Evolutionary conservation across 2,797 vertebrate species (phyloP), one percentile per base, ranked within the genome.

Genomic region (Aldrovandia affinis): DNA sequence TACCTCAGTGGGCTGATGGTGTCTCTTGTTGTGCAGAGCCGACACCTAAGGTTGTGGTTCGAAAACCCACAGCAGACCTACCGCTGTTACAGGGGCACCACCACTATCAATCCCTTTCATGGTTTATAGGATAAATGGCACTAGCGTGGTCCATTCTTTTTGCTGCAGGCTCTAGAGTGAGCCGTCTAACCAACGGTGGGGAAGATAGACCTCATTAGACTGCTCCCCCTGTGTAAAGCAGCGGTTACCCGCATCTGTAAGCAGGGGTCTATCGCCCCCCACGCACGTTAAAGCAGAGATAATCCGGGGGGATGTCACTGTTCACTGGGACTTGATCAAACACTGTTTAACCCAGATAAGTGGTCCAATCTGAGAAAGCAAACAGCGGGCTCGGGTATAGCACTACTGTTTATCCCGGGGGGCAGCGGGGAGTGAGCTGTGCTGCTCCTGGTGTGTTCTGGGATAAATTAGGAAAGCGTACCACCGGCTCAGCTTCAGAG

Each of bases 401-500:
- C 59, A 84, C 75, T 84, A 84, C 83, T 84, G 83, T 84, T 84
- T 68, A n/a, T 80, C 63, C 54, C 54, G 75, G 75, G 39, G 8
- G 75, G 70, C 52, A 44, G 7, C 0, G 44, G 54, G 82, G 68
- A 65, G 82, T 18, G 42, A 15, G 83, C 68, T 25, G 78, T 52
- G 81, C 57, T 55, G 9, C 52, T 52, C 20, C 59, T 65, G 52
- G 80, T 80, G 61, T n/a, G 70, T 78, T 88, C 87, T 86, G 83
- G 85, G 87, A 82, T 83, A 82, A 81, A 83, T 87, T 87, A 83
- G 80, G 81, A 73, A 52, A 77, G 33, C n/a, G n/a, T n/a, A 85
- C 39, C 30, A 28, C n/a, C 77, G 20, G 33, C 25, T 39, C 83
- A 25, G 55, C 54, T 54, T 81, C 28, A n/a, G 77, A 85, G 80